Percentiles rank a stretch among this genome's conserved stretches.
These are phyloP conservation scores for Chrysemys picta DNA, from an alignment of 2,113 vertebrate species.

Conservation along the genomic window DNA sequence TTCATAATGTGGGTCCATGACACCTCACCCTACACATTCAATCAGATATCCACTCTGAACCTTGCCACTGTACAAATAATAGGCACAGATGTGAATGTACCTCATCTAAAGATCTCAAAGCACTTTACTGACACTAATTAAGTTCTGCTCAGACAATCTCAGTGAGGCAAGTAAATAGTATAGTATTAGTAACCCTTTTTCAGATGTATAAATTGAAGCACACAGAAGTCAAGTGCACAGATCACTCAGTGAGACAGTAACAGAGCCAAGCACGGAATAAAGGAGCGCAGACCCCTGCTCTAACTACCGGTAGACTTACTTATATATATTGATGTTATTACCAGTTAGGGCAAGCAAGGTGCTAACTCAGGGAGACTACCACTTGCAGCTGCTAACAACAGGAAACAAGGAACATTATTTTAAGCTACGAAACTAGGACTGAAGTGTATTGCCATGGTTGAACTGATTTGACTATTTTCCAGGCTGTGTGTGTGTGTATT, in stretches of 20 bases:
- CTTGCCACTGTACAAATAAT: neutral
- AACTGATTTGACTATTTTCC: neutral
- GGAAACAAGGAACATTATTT: conserved; percentile 17
- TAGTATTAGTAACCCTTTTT: neutral
- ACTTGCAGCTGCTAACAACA: neutral
- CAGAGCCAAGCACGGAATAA: neutral
- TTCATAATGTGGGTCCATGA: neutral
- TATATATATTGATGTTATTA: neutral
- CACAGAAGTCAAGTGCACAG: neutral
- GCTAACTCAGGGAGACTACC: neutral
- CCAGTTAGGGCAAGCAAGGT: neutral
- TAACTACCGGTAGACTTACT: neutral
- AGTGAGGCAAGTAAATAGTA: neutral
- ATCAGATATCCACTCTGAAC: fast-evolving
- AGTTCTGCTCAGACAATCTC: neutral
- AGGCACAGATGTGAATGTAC: neutral
- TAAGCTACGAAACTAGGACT: neutral
- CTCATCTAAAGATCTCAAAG: neutral
- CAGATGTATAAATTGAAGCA: neutral
- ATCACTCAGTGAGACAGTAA: neutral
- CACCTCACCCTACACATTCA: neutral
- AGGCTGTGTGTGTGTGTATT: neutral
- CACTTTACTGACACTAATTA: neutral
- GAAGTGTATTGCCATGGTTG: neutral
- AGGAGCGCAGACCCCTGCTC: neutral